Conservation (phyloP, 2,888 invertebrate species). For the Plagiodera versicolora region DNA sequence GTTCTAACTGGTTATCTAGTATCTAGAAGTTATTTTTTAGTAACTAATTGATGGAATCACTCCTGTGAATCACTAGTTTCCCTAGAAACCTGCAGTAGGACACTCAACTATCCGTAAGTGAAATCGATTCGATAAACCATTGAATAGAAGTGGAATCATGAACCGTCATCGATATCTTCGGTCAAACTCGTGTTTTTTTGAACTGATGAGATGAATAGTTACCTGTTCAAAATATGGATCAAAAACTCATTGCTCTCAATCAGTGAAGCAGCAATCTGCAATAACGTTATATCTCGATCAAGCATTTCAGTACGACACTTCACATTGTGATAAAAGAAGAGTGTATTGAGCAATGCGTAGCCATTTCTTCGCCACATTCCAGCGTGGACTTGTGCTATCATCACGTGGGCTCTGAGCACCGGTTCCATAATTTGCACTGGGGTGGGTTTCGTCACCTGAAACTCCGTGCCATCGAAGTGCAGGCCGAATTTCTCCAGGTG, state of each 20-base stretch:
- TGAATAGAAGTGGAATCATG: no score
- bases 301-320: slow-evolving; percentile 94
- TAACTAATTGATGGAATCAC: no score
- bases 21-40: no score
- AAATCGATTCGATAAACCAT: no score
- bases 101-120: no score
- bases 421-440: slow-evolving; percentile 91
- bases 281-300: slow-evolving; percentile 84
- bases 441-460: slow-evolving; percentile 65
- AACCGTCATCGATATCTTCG: no score
- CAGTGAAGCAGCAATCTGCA: slow-evolving; percentile 85
- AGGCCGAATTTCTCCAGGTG: slow-evolving; percentile 76
- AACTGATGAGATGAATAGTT: background rate
- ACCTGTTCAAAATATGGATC: slow-evolving; percentile 86
- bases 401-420: slow-evolving; percentile 81
- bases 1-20: no score
- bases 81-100: no score
- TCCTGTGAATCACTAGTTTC: no score
- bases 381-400: slow-evolving; percentile 88
- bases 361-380: slow-evolving; percentile 99
- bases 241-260: slow-evolving; percentile 92
- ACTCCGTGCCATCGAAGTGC: slow-evolving; percentile 74
- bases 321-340: slow-evolving; percentile 95
- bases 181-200: no score
- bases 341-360: slow-evolving; percentile 92